Percentiles rank a stretch among this genome's conserved stretches.
Evolutionary conservation across 2,888 invertebrate species (phyloP).

Genomic region (Andrena flavipes): DNA sequence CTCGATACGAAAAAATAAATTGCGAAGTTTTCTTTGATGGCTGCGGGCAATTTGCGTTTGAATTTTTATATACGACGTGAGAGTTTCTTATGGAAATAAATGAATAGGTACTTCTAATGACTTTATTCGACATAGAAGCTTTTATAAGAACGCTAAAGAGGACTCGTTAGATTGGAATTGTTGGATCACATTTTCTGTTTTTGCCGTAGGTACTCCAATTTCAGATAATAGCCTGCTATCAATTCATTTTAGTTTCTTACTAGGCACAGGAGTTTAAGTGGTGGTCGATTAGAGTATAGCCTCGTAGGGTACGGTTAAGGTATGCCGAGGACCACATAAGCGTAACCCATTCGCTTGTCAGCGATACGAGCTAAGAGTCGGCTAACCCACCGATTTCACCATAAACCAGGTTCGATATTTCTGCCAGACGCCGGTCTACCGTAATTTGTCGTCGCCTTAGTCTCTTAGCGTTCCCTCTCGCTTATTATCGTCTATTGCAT

Average conservation of each 20-base stretch:
- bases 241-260: conserved; percentile 1
- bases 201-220: too few relatives aligned
- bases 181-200: too few relatives aligned
- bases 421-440: conserved; percentile 36
- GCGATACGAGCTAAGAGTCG: conserved; percentile 27
- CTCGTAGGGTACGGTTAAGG: conserved; percentile 19
- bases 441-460: conserved; percentile 48
- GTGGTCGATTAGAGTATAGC: background rate
- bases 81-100: too few relatives aligned
- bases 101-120: too few relatives aligned
- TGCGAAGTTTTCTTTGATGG: too few relatives aligned
- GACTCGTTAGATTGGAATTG: too few relatives aligned
- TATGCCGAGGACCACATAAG: conserved; percentile 24
- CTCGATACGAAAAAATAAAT: too few relatives aligned
- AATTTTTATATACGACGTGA: too few relatives aligned
- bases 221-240: background rate
- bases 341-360: conserved; percentile 31
- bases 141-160: too few relatives aligned
- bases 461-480: conserved; percentile 35
- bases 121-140: too few relatives aligned
- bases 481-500: conserved; percentile 71
- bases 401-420: conserved; percentile 52
- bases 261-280: background rate
- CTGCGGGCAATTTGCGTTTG: too few relatives aligned
- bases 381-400: conserved; percentile 54